These are phyloP conservation scores for Plectropomus leopardus DNA, from an alignment of 2,113 vertebrate species.

Conservation along the genomic window DNA sequence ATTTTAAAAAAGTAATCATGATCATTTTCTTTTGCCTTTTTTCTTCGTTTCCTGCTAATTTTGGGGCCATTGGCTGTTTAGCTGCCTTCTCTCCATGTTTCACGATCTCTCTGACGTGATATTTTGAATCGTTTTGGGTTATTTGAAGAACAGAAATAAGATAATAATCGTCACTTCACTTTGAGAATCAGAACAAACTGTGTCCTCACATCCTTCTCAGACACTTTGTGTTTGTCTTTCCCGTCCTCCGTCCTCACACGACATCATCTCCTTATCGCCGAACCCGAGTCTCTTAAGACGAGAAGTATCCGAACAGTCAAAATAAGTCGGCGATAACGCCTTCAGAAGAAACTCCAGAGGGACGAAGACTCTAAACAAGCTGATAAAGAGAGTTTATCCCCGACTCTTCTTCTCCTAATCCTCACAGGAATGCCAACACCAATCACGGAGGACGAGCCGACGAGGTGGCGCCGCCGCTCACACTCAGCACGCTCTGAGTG, in stretches of 20 bases:
- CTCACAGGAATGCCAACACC: constrained; percentile 27
- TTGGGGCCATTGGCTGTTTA: too few relatives aligned
- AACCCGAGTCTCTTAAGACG: constrained; percentile 2
- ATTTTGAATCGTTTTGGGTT: too few relatives aligned
- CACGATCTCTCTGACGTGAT: too few relatives aligned
- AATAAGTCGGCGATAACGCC: constrained; percentile 33
- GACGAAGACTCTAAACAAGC: constrained; percentile 9
- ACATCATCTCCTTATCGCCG: constrained; percentile 13
- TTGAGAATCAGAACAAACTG: background rate
- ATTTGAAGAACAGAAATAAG: too few relatives aligned
- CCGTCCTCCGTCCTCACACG: background rate
- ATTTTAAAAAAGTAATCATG: too few relatives aligned
- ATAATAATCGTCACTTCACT: too few relatives aligned
- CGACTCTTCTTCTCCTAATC: constrained; percentile 44
- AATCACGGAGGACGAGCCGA: background rate
- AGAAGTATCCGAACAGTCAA: constrained; percentile 18
- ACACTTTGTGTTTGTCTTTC: background rate
- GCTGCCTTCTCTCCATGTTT: too few relatives aligned
- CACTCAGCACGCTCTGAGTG: background rate
- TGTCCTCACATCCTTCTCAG: background rate
- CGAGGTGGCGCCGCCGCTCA: background rate
- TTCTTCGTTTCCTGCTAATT: too few relatives aligned
- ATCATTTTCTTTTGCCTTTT: too few relatives aligned
- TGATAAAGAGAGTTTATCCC: background rate
- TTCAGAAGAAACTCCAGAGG: constrained; percentile 16